Conservation (phyloP, 2,797 vertebrate genomes). For the Cirrhinus mrigala region DNA sequence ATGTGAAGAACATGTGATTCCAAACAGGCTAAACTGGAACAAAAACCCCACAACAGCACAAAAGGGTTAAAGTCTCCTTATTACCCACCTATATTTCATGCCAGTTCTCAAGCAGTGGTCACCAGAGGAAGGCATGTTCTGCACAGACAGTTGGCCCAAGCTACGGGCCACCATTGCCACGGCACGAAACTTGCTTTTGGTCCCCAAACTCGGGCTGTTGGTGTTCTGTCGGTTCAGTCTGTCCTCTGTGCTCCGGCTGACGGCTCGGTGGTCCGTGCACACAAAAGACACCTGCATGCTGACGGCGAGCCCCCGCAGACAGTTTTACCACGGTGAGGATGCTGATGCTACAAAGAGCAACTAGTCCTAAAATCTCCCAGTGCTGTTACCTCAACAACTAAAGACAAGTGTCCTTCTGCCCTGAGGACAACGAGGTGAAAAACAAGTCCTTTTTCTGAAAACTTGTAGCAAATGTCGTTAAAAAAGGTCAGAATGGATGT, state of each 20-base stretch:
- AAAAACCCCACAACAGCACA: background rate
- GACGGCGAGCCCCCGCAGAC: conserved; percentile 36
- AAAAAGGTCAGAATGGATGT: conserved; percentile 13
- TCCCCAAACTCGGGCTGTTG: conserved; percentile 90
- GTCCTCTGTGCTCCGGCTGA: conserved; percentile 90
- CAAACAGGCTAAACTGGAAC: background rate
- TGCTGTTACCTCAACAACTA: background rate
- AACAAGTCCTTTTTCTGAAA: conserved; percentile 9
- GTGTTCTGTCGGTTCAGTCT: conserved; percentile 89
- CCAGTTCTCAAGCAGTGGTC: conserved; percentile 88
- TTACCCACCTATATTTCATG: conserved; percentile 95
- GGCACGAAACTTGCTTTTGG: conserved; percentile 89
- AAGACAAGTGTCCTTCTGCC: background rate
- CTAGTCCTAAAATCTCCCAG: conserved; percentile 27
- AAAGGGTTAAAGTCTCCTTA: background rate
- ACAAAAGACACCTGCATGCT: conserved; percentile 96
- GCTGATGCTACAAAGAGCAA: background rate
- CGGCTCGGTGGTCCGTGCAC: conserved; percentile 94
- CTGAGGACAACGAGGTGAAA: background rate
- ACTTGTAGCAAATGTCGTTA: conserved; percentile 4
- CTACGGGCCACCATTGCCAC: conserved; percentile 96
- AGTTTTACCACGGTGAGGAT: conserved; percentile 4
- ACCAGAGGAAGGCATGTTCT: conserved; percentile 82
- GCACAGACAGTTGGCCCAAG: conserved; percentile 92
- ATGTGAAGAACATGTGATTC: background rate